Conservation (phyloP, 2,888 invertebrate genomes). For the Neoascia interrupta region DNA sequence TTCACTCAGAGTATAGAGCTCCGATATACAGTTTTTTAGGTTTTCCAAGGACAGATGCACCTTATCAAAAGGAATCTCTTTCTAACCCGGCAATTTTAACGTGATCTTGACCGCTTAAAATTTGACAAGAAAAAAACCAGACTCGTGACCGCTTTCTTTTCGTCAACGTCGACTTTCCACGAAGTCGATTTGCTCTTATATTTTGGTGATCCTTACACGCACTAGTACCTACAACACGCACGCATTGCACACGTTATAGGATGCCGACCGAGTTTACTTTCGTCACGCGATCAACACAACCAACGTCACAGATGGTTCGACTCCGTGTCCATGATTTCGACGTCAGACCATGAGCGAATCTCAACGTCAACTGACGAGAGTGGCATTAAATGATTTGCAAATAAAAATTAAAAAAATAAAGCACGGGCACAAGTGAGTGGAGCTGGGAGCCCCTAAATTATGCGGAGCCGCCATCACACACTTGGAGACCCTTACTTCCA, state of each 20-base stretch:
- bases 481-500: conserved; percentile 60
- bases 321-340: conserved; percentile 57
- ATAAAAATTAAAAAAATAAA: conserved; percentile 53
- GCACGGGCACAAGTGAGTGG: conserved; percentile 37
- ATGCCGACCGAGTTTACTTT: conserved; percentile 4
- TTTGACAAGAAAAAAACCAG: no score
- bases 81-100: conserved; percentile 36
- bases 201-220: no score
- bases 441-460: conserved; percentile 32
- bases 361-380: conserved; percentile 68
- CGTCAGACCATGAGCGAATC: conserved; percentile 67
- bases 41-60: conserved; percentile 8
- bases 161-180: no score
- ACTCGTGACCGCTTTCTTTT: conserved; percentile 47
- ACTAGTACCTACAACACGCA: no score
- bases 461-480: conserved; percentile 12
- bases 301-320: conserved; percentile 55
- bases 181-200: no score
- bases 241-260: no score
- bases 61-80: conserved; percentile 31
- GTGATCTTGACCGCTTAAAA: conserved; percentile 66
- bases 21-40: no score
- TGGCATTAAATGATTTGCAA: conserved; percentile 69
- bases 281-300: conserved; percentile 46
- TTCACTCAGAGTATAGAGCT: no score